Evolutionary conservation across 2,888 invertebrate species (phyloP).

Genomic region (Coenonympha arcania): DNA sequence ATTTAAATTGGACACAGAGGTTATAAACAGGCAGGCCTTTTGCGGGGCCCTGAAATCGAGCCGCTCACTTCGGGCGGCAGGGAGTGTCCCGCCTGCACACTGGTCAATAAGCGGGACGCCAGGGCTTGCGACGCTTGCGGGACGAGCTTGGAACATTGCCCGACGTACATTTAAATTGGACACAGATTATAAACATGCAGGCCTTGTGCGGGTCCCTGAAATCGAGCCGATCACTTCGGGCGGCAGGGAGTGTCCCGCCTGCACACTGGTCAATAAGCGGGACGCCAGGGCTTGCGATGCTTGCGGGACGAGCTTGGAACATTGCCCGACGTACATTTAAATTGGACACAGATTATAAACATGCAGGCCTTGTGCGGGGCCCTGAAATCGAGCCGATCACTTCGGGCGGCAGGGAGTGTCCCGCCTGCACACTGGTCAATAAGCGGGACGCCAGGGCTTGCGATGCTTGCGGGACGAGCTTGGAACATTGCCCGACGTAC

Average conservation of each 20-base stretch:
- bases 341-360: too few relatives aligned
- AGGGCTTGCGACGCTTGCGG: constrained; percentile 80
- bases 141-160: constrained; percentile 79
- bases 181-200: too few relatives aligned
- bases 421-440: constrained; percentile 83
- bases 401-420: constrained; percentile 83
- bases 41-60: constrained; percentile 74
- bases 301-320: constrained; percentile 78
- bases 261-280: constrained; percentile 82
- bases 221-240: constrained; percentile 80
- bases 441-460: constrained; percentile 77
- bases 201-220: constrained; percentile 75
- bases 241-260: constrained; percentile 81
- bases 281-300: constrained; percentile 78
- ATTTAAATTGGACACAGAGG: too few relatives aligned
- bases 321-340: too few relatives aligned
- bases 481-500: constrained; percentile 83
- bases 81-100: constrained; percentile 82
- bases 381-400: constrained; percentile 78
- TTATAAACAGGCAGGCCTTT: too few relatives aligned
- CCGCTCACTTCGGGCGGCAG: constrained; percentile 82
- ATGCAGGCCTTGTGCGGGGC: too few relatives aligned
- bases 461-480: constrained; percentile 79
- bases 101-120: constrained; percentile 80
- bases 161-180: too few relatives aligned